Percentiles rank a stretch among this genome's conserved stretches.
Evolutionary conservation across 2,888 invertebrate species (phyloP).

Genomic region (Oscheius sp.): DNA sequence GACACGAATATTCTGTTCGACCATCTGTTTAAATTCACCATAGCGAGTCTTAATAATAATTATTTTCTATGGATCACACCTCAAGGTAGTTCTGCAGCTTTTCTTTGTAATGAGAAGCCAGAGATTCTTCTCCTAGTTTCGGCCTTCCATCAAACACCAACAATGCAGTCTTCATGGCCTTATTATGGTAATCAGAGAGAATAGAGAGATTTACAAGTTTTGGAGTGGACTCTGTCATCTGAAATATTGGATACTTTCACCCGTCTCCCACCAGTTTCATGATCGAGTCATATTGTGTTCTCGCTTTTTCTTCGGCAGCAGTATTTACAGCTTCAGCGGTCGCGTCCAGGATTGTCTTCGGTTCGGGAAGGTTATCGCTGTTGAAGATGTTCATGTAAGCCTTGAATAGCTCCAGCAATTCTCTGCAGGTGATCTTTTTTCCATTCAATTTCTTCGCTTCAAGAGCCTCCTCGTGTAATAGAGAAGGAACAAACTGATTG

Average conservation of each 20-base stretch:
- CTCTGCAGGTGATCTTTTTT: conserved; percentile 86
- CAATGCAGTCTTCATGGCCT: neutral
- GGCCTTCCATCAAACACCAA: neutral
- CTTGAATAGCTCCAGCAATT: conserved; percentile 90
- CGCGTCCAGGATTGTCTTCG: conserved; percentile 91
- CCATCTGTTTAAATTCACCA: neutral
- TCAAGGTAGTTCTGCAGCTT: neutral
- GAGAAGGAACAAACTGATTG: conserved; percentile 86
- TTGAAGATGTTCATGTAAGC: conserved; percentile 95
- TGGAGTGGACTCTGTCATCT: neutral
- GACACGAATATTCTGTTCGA: conserved; percentile 5
- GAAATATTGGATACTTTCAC: neutral
- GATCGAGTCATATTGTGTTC: neutral
- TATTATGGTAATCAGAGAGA: neutral
- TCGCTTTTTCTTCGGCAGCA: conserved; percentile 10
- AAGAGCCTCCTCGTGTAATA: conserved; percentile 86
- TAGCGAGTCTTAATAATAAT: neutral
- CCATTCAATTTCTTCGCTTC: conserved; percentile 92
- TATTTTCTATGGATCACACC: neutral
- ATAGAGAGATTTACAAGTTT: neutral
- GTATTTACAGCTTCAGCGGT: neutral
- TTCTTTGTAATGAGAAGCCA: neutral
- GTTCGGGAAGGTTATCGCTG: conserved; percentile 94
- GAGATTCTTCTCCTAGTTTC: neutral
- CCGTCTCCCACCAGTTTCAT: conserved; percentile 7